Percentiles rank a stretch among this genome's conserved stretches.
Conservation (phyloP, 2,797 vertebrate species). For the Cyprinella venusta region DNA sequence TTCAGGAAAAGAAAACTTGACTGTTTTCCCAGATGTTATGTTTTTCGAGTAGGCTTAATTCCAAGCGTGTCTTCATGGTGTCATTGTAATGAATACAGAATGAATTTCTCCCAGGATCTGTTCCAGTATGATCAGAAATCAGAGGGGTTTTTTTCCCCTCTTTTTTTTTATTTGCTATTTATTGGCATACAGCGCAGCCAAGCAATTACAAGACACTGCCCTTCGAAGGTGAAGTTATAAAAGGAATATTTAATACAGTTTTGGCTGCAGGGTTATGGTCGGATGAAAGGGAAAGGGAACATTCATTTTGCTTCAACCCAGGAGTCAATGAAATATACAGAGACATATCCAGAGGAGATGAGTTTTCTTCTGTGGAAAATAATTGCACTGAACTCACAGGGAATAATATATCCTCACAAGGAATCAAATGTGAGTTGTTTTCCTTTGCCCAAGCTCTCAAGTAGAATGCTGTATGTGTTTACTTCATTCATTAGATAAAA, state of each 20-base stretch:
- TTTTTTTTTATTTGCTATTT: constrained; percentile 25
- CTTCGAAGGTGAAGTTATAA: constrained; percentile 52
- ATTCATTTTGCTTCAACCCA: constrained; percentile 45
- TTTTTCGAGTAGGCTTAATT: constrained; percentile 30
- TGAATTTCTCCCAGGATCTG: constrained; percentile 22
- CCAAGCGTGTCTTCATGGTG: constrained; percentile 26
- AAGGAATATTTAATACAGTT: constrained; percentile 54
- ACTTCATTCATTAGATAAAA: constrained; percentile 1
- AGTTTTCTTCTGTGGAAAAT: constrained; percentile 41
- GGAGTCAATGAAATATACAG: constrained; percentile 48
- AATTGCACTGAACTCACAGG: constrained; percentile 29
- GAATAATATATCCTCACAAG: constrained; percentile 3
- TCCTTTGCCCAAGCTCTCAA: not conserved
- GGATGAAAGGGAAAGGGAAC: constrained; percentile 42
- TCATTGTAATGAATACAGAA: constrained; percentile 31
- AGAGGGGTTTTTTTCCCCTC: not conserved
- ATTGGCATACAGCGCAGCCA: constrained; percentile 50
- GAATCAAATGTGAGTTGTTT: constrained; percentile 3
- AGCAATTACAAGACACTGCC: constrained; percentile 46
- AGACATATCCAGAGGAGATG: constrained; percentile 51
- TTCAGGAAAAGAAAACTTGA: not conserved
- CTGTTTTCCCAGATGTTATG: constrained; percentile 8
- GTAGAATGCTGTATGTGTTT: not conserved
- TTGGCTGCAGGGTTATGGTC: constrained; percentile 38
- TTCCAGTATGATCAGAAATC: constrained; percentile 32